These are phyloP conservation scores for Lobophora halterata DNA, from an alignment of 2,888 invertebrate species.

Conservation along the genomic window DNA sequence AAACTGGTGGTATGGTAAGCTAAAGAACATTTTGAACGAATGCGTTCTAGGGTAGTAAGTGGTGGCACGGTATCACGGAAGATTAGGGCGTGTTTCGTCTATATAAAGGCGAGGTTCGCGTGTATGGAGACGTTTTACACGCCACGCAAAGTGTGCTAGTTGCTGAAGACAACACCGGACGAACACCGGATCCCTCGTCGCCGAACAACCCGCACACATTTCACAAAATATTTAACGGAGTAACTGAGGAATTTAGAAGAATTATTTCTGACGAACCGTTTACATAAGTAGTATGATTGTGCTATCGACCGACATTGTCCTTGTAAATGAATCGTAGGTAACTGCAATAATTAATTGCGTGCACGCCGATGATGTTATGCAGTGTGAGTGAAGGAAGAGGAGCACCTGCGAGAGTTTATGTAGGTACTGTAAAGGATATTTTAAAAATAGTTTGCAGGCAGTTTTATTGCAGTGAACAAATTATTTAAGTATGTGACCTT, in stretches of 20 bases:
- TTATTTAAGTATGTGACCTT: too few species aligned
- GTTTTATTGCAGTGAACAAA: too few species aligned
- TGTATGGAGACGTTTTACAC: constrained; percentile 46
- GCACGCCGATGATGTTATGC: constrained; percentile 11
- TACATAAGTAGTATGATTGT: constrained; percentile 15
- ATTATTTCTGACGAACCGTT: constrained; percentile 19
- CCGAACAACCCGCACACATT: constrained; percentile 58
- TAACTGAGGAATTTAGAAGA: constrained; percentile 36
- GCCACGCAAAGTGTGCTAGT: constrained; percentile 64
- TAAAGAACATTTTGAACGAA: constrained; percentile 70
- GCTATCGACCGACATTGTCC: constrained; percentile 23
- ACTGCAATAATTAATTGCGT: constrained; percentile 1
- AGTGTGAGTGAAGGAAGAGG: too few species aligned
- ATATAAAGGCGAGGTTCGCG: constrained; percentile 52
- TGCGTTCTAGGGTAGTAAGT: constrained; percentile 72
- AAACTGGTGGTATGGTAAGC: constrained; percentile 56
- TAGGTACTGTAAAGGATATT: too few species aligned
- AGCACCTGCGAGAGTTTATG: background rate
- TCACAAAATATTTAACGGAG: constrained; percentile 54
- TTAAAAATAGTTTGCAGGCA: too few species aligned
- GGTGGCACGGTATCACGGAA: constrained; percentile 47
- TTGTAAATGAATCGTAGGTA: background rate
- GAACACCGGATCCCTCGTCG: constrained; percentile 71
- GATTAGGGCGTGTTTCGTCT: constrained; percentile 47
- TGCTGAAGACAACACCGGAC: constrained; percentile 75